Evolutionary conservation across 2,888 invertebrate species (phyloP), one percentile per base, ranked within the genome.

Genomic region (Drosophila algonquin): DNA sequence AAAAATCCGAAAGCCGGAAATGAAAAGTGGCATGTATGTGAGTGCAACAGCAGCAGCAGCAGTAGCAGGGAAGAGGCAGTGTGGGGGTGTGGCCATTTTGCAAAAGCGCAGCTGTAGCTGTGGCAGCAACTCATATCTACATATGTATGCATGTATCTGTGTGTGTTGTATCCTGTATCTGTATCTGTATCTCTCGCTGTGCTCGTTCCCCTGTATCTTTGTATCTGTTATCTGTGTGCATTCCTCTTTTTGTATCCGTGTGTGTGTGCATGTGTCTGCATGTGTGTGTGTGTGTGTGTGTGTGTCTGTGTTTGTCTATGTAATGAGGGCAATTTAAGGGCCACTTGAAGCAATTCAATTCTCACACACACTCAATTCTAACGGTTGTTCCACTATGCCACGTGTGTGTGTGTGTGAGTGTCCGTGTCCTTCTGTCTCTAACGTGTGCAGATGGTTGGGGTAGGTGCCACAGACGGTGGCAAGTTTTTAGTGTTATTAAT

Each of bases 271-370:
- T 63, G 50, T 74, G 68, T 79, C 81, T 81, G 35, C 5, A 30
- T 30, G 30, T 8, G 30, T 7, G 35, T 35, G 12, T 35, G 12
- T 30, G 30, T 8, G 30, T 7, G 35, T 35, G 12, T 35, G 12
- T 5, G 12, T 35, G 12, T 12, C 7, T 74, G 71, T 81, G 85
- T 81, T 77, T 83, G 81, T 76, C 85, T 83, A 81, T 81, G 81
- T 81, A 88, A 86, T 86, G 87, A 86, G 87, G 85, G 76, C 86
- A 87, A 87, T 88, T 88, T 85, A 87, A 87, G 87, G 86, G 75
- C 73, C 76, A 76, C 82, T 84, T 80, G 70, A 81, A 86, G 82
- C 85, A 87, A 82, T 79, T 78, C 86, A 85, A 80, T 86, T 85
- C 78, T 73, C 87, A 73, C 81, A 82, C 76, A 80, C 74, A 73